Evolutionary conservation across 2,113 vertebrate genomes (phyloP).

Genomic region (Centropus unirufus): DNA sequence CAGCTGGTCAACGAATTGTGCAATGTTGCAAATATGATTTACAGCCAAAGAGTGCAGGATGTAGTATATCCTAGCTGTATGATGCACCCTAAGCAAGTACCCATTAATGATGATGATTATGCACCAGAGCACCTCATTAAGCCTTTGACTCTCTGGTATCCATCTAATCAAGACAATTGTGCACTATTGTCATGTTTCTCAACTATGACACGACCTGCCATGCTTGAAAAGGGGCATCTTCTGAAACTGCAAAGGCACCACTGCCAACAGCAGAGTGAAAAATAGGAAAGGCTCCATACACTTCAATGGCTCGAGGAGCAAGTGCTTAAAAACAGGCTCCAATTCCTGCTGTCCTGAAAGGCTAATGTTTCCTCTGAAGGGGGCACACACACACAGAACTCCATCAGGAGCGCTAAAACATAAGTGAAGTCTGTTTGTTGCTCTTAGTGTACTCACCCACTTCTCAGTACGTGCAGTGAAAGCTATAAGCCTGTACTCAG

Average conservation of each 20-base stretch:
- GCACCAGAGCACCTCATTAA: conserved; percentile 56
- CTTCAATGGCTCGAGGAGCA: background rate
- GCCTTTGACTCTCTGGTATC: conserved; percentile 32
- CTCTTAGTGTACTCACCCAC: background rate
- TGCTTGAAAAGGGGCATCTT: background rate
- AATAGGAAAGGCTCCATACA: background rate
- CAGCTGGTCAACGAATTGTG: background rate
- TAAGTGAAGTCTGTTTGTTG: background rate
- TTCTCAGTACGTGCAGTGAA: background rate
- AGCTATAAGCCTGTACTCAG: background rate
- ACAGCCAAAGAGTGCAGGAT: background rate
- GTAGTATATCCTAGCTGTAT: conserved; percentile 1
- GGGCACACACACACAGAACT: background rate
- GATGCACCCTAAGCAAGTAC: conserved; percentile 28
- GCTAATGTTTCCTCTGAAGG: background rate
- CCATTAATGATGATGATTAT: conserved; percentile 52
- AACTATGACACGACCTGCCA: background rate
- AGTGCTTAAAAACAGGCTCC: background rate
- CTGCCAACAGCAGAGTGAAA: background rate
- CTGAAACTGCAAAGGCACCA: background rate
- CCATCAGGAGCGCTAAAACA: background rate
- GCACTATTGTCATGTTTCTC: conserved; percentile 7
- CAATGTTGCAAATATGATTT: background rate
- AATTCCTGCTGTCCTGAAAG: background rate
- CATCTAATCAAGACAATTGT: conserved; percentile 30